Evolutionary conservation across 2,113 vertebrate species (phyloP).

Genomic region (Sitta europaea): DNA sequence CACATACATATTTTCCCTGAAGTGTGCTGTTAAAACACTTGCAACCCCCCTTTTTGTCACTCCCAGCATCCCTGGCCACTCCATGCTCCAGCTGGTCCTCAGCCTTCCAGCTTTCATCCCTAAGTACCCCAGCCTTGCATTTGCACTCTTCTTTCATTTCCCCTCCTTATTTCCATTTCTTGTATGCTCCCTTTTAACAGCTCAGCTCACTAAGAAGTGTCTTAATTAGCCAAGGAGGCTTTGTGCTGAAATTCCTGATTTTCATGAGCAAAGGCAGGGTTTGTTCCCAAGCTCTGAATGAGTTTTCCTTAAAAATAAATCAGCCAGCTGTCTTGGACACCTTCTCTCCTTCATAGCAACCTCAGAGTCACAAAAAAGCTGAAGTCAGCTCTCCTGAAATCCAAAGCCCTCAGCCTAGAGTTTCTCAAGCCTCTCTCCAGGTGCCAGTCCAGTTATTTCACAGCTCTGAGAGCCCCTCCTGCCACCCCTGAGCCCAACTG

Average conservation of each 20-base stretch:
- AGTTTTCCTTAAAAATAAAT: neutral
- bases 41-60: neutral
- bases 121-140: neutral
- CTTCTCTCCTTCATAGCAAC: neutral
- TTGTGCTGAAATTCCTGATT: constrained; percentile 45
- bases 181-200: constrained; percentile 36
- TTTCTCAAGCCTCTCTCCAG: neutral
- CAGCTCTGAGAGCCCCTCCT: neutral
- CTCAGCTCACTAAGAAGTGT: neutral
- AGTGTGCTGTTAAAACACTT: neutral
- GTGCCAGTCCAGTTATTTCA: neutral
- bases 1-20: neutral
- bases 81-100: constrained; percentile 19
- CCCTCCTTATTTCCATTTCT: constrained; percentile 55
- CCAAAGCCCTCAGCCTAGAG: neutral
- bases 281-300: constrained; percentile 53
- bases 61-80: neutral
- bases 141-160: constrained; percentile 12
- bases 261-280: constrained; percentile 6
- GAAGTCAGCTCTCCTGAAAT: neutral
- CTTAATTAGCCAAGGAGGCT: constrained; percentile 52
- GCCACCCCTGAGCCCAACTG: fast-evolving
- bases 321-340: neutral
- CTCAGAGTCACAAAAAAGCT: neutral
- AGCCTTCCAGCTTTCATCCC: neutral